Evolutionary conservation across 2,113 vertebrate genomes (phyloP).

Genomic region (Datnioides undecimradiatus): DNA sequence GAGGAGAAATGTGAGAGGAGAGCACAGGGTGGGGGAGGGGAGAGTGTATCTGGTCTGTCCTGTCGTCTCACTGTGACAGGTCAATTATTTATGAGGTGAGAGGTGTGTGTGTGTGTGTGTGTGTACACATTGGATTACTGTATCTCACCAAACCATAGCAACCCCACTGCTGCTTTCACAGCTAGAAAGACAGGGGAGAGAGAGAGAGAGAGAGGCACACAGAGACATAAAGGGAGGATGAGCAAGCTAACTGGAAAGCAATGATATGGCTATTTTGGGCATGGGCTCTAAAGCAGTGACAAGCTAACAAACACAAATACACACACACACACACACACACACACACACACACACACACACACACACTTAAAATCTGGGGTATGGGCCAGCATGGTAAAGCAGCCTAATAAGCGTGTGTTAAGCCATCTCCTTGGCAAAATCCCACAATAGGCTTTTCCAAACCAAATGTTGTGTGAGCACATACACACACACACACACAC

Average conservation of each 20-base stretch:
- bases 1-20: conserved; percentile 54
- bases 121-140: conserved; percentile 59
- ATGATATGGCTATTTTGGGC: conserved; percentile 50
- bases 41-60: conserved; percentile 53
- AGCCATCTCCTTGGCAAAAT: conserved; percentile 83
- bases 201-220: neutral
- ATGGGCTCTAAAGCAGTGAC: conserved; percentile 13
- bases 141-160: conserved; percentile 66
- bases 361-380: conserved; percentile 65
- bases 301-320: conserved; percentile 40
- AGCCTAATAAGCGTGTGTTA: conserved; percentile 77
- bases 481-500: conserved; percentile 12
- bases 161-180: conserved; percentile 50
- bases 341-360: conserved; percentile 19
- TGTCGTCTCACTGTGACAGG: conserved; percentile 65
- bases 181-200: conserved; percentile 18
- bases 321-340: conserved; percentile 15
- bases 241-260: conserved; percentile 29
- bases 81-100: conserved; percentile 77
- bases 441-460: conserved; percentile 82
- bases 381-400: conserved; percentile 50
- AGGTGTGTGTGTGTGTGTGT: conserved; percentile 19
- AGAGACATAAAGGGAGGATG: conserved; percentile 2
- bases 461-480: conserved; percentile 66
- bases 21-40: conserved; percentile 44